Percentiles rank a stretch among this genome's conserved stretches.
Evolutionary conservation across 2,888 invertebrate genomes (phyloP).

Genomic region (Drosophila histrio): DNA sequence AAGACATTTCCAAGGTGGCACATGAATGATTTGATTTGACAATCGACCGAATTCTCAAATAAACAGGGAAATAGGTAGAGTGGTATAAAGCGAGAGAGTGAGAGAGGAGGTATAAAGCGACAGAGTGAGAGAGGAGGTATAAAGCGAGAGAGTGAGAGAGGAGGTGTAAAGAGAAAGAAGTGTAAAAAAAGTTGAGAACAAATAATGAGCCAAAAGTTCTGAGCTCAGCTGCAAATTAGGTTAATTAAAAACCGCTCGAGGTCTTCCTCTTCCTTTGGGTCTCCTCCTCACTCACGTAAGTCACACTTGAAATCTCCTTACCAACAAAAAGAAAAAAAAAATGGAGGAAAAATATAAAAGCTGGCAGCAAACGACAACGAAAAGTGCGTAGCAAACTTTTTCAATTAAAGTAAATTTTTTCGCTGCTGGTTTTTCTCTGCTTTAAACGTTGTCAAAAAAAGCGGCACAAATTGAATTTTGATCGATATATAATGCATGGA

Average conservation of each 20-base stretch:
- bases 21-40: slow-evolving; percentile 35
- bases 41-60: background rate
- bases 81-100: background rate
- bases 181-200: slow-evolving; percentile 37
- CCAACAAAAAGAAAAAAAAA: slow-evolving; percentile 11
- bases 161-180: no score
- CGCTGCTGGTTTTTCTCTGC: slow-evolving; percentile 2
- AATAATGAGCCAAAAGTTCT: slow-evolving; percentile 52
- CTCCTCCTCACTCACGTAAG: slow-evolving; percentile 32
- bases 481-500: slow-evolving; percentile 75
- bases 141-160: background rate
- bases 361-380: slow-evolving; percentile 46
- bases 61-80: background rate
- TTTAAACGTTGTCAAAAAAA: slow-evolving; percentile 65
- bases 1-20: slow-evolving; percentile 29
- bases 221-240: slow-evolving; percentile 70
- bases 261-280: slow-evolving; percentile 33
- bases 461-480: slow-evolving; percentile 79
- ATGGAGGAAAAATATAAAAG: slow-evolving; percentile 26
- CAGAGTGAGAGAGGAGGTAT: background rate
- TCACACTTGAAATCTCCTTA: slow-evolving; percentile 41
- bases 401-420: slow-evolving; percentile 76
- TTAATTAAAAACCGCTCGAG: slow-evolving; percentile 79
- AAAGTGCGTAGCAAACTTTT: slow-evolving; percentile 72
- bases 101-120: background rate